phyloP scores from a whole-genome alignment of 2,113 vertebrate genomes.

The Misgurnus mizolepis region DNA sequence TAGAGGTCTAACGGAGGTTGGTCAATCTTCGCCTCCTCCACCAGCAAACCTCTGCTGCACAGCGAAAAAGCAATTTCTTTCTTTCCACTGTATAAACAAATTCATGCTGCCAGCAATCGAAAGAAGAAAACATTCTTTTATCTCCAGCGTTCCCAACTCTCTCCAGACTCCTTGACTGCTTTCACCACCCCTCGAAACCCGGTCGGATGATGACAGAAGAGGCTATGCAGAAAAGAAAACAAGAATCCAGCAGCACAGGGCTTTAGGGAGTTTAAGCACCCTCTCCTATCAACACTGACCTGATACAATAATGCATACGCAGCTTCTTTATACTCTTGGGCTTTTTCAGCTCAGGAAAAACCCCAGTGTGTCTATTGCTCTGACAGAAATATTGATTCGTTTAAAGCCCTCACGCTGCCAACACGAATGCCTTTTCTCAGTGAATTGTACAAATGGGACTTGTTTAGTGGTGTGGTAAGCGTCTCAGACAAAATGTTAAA shows the following conservation, averaged over 20 bases:
- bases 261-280: not conserved
- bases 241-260: not conserved
- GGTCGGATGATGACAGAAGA: conserved; percentile 1
- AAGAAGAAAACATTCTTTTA: conserved; percentile 17
- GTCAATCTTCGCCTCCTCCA: not conserved
- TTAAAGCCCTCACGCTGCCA: conserved; percentile 43
- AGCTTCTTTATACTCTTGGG: conserved; percentile 8
- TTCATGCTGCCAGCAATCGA: not conserved
- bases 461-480: not conserved
- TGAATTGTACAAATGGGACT: not conserved
- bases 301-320: conserved; percentile 34
- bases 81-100: conserved; percentile 9
- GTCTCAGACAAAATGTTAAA: too few species aligned
- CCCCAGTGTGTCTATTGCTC: not conserved
- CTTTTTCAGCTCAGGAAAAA: conserved; percentile 5
- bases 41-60: not conserved
- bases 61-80: not conserved
- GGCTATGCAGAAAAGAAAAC: not conserved
- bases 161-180: not conserved
- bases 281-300: conserved; percentile 36
- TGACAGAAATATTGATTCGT: conserved; percentile 42
- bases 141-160: not conserved
- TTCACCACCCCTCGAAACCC: not conserved
- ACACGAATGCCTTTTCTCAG: conserved; percentile 41
- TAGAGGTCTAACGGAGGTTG: conserved; percentile 6